Evolutionary conservation across 2,113 vertebrate genomes (phyloP), one percentile per base, ranked within the genome.

Genomic region (Rhinolophus ferrumequinum): DNA sequence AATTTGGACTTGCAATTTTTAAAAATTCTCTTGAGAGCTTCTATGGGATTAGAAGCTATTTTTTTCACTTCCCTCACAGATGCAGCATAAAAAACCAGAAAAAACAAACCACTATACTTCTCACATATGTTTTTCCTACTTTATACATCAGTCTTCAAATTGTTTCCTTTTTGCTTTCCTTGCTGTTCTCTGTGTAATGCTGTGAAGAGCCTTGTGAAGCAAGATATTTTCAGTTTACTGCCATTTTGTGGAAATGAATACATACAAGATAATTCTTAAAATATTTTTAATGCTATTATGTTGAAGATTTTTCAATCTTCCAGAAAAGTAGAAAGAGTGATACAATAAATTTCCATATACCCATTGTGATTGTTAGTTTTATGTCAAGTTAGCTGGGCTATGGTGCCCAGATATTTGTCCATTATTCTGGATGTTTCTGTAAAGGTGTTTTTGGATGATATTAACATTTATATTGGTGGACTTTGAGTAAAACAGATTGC

Each of bases 121-220:
- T 93, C 80, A 96, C 88, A 95, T 94, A 56, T 93, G 90, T 62
- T 97, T 94, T 95, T 94, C 77, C 60, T 88, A 35, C 44, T 80
- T 93, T 92, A 70, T 28, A 83, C 38, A 87, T 95, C 58, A 90
- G 26, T 50, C 84, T 89, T 87, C 12, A 26, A 33, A 44, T 83
- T 67, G 44, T 91, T 56, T 41, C 10, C 33, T 76, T 22, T 22
- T 82, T 54, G 15, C 9, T 44, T 91, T 13, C 69, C n/a, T 73
- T 35, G 5, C 30, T 92, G 10, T 89, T 81, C n/a, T 77, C 30
- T 85, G 1, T 58, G 10, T 60, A 87, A 88, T 77, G 41, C 41
- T 96, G 8, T 73, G n/a, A 91, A 91, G 50, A 86, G 11, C 0
- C 26, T 86, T 77, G 44, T 83, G 7, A 95, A 95, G 35, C 47